Conservation (phyloP, 2,797 vertebrate genomes). For the Xenopus petersii region DNA sequence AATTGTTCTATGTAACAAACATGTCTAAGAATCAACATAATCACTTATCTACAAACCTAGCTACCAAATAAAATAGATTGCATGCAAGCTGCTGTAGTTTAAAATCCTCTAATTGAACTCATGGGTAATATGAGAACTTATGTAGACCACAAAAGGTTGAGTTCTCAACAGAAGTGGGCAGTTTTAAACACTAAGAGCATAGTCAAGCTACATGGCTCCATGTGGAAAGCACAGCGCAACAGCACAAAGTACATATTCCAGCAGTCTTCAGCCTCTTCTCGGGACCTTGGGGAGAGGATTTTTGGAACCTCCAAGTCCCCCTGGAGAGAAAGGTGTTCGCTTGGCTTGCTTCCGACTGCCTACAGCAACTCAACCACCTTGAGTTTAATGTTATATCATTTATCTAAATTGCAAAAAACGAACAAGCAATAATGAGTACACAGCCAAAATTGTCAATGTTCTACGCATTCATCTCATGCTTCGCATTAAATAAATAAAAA, state of each 20-base stretch:
- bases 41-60: too few species aligned
- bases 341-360: slow-evolving; percentile 99
- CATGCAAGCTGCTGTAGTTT: too few species aligned
- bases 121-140: slow-evolving; percentile 4
- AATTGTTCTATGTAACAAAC: too few species aligned
- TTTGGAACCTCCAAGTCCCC: slow-evolving; percentile 89
- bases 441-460: slow-evolving; percentile 81
- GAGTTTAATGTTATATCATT: slow-evolving; percentile 99
- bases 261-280: slow-evolving; percentile 99
- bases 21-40: too few species aligned
- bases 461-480: slow-evolving; percentile 77
- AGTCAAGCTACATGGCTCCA: slow-evolving; percentile 81
- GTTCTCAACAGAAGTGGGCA: slow-evolving; percentile 53
- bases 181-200: slow-evolving; percentile 56
- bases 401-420: slow-evolving; percentile 99
- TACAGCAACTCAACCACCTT: slow-evolving; percentile 99
- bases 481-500: slow-evolving; percentile 58
- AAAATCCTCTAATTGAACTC: slow-evolving; percentile 50
- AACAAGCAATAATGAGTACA: slow-evolving; percentile 99
- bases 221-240: slow-evolving; percentile 96
- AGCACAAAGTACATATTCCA: slow-evolving; percentile 98
- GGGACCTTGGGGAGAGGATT: slow-evolving; percentile 88
- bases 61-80: slow-evolving; percentile 5
- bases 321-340: slow-evolving; percentile 94
- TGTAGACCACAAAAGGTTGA: slow-evolving; percentile 72